Percentiles rank a stretch among this genome's conserved stretches.
These are phyloP conservation scores for Nephrocerus scutellatus DNA, from an alignment of 2,888 invertebrate species.

Conservation along the genomic window DNA sequence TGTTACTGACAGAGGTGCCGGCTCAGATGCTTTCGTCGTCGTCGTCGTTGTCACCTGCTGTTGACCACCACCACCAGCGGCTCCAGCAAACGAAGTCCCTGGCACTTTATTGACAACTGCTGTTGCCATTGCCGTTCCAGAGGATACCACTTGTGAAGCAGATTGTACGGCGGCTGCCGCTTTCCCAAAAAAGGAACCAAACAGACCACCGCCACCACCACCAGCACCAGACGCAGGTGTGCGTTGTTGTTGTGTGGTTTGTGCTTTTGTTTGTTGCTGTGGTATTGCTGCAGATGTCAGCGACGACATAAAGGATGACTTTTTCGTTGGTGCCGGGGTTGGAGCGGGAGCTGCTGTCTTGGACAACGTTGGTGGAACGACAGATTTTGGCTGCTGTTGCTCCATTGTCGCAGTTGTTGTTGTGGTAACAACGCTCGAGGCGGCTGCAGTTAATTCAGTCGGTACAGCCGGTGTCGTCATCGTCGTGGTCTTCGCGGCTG, in stretches of 20 bases:
- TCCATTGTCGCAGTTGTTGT: constrained; percentile 11
- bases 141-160: constrained; percentile 39
- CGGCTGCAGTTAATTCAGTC: constrained; percentile 9
- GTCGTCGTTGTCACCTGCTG: neutral
- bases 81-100: constrained; percentile 8
- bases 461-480: constrained; percentile 9
- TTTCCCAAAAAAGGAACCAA: constrained; percentile 42
- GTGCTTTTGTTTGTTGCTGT: constrained; percentile 18
- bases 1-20: neutral
- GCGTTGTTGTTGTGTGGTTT: constrained; percentile 13
- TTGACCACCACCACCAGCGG: neutral
- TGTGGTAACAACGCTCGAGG: constrained; percentile 4
- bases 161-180: constrained; percentile 44
- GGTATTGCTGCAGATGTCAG: constrained; percentile 24
- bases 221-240: too few species aligned
- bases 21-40: neutral
- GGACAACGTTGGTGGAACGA: neutral
- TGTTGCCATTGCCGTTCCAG: constrained; percentile 37
- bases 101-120: constrained; percentile 31
- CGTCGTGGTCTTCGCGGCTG: constrained; percentile 11
- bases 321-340: constrained; percentile 16
- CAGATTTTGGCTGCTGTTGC: constrained; percentile 10
- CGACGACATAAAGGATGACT: constrained; percentile 24
- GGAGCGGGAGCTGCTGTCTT: neutral
- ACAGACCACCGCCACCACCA: constrained; percentile 30